Evolutionary conservation across 2,797 vertebrate species (phyloP).

Genomic region (Gambelia wislizenii): DNA sequence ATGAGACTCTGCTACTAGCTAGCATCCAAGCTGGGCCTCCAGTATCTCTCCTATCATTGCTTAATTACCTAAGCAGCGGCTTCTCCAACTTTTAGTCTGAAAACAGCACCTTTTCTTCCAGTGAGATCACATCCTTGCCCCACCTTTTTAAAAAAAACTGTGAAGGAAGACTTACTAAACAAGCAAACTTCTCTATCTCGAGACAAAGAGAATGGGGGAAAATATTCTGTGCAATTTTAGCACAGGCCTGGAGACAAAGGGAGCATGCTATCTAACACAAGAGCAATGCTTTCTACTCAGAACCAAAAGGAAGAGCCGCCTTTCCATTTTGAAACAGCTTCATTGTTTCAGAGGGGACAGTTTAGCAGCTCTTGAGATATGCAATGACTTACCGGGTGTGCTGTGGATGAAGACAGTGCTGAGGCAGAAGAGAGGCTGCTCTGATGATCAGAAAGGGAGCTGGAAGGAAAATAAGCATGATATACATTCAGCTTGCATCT

Average conservation of each 20-base stretch:
- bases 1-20: too few relatives aligned
- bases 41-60: too few relatives aligned
- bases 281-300: too few relatives aligned
- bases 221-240: not conserved
- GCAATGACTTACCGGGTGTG: slow-evolving; percentile 86
- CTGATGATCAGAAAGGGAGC: slow-evolving; percentile 83
- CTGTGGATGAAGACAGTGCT: slow-evolving; percentile 82
- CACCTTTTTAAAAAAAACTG: not conserved
- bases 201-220: too few relatives aligned
- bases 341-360: not conserved
- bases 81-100: not conserved
- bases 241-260: not conserved
- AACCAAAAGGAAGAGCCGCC: not conserved
- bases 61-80: not conserved
- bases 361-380: not conserved
- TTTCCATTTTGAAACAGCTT: not conserved
- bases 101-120: not conserved
- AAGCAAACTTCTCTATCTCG: not conserved
- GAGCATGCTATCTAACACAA: not conserved
- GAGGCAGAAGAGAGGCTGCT: slow-evolving; percentile 88
- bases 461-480: slow-evolving; percentile 56
- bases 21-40: too few relatives aligned
- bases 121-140: not conserved
- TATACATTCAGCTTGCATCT: not conserved
- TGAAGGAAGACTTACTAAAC: not conserved